A percentile compares a stretch with the other conserved stretches of the same genome.
phyloP scores from a whole-genome alignment of 92 coral and sea anemone species.

The Zoanthus gigantus region DNA sequence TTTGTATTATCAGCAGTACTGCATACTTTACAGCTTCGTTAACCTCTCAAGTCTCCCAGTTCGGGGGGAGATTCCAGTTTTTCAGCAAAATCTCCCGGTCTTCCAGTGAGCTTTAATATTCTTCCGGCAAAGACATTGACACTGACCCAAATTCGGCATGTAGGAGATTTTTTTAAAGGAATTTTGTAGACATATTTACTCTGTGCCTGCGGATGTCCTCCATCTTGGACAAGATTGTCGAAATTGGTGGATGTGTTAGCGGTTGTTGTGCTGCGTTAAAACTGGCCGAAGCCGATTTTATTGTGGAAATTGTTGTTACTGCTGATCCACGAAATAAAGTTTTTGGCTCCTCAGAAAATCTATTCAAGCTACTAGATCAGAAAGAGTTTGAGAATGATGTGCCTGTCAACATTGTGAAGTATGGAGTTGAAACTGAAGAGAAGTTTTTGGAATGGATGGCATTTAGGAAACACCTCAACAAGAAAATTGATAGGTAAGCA shows the following conservation, averaged over 20 bases:
- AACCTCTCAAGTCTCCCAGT: too few species aligned
- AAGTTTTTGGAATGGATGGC: conserved; percentile 66
- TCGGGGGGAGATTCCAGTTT: too few species aligned
- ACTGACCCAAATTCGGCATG: too few species aligned
- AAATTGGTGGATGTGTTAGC: conserved; percentile 77
- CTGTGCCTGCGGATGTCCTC: too few species aligned
- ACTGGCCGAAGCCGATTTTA: conserved; percentile 60
- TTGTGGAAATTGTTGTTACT: conserved; percentile 63
- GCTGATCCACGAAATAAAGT: conserved; percentile 57
- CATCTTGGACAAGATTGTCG: not conserved
- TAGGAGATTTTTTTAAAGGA: too few species aligned
- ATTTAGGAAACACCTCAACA: conserved; percentile 47
- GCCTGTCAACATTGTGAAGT: conserved; percentile 46
- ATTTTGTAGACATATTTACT: too few species aligned
- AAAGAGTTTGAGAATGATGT: conserved; percentile 58
- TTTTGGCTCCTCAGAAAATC: conserved; percentile 70
- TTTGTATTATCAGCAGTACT: too few species aligned
- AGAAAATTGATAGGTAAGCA: conserved; percentile 21
- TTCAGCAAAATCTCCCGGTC: too few species aligned
- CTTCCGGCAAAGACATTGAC: too few species aligned
- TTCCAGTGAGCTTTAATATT: too few species aligned
- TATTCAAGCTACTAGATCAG: conserved; percentile 64
- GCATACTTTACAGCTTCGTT: too few species aligned
- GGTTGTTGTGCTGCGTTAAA: conserved; percentile 77
- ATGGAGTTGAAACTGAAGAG: conserved; percentile 59